Base-by-base conservation (phyloP, 1,140 invertebrate genomes). In the Dendrolimus kikuchii region DNA sequence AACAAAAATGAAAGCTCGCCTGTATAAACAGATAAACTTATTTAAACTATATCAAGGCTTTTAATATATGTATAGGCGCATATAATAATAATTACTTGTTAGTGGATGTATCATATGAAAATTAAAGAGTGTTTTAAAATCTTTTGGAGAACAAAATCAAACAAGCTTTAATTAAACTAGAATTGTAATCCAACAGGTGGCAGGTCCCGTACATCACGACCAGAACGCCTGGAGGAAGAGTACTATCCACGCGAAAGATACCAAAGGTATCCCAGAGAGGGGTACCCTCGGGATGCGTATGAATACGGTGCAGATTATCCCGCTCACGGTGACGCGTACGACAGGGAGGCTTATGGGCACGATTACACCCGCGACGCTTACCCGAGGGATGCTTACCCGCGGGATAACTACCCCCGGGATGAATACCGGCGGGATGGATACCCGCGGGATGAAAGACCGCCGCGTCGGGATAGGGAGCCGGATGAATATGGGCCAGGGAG, bases 221-320 rank as follows among this genome's bases (percentile, higher is more conserved):
- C 77, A 53, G 83, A 82, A 64, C 75, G 84, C 5, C 71, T 83
- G 42, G 81, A 88, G 62, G 86, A 88, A 57, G 86, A 88, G 64
- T 86, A 86, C 59, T 88, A 87, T 65, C 68, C 79, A 51, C 70
- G 77, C 45, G 77, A 87, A 41, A 53, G 56, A 40, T 81, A 81
- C 57, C 61, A 83, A 43, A 58, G 59, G 39, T 78, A 82, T 59
- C 73, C 77, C 39, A 75, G 77, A 37, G 82, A 87, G 48, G 75
- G 77, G 55, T 69, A 79, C 62, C 48, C 50, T 41, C 36, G 57
- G 48, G 52, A 58, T 56, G 51, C 59, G 46, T 66, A 67, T 53
- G 68, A 78, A 49, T 74, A 75, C 62, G 63, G 53, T 39, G 60
- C 51, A 50, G 54, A 49, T 49, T 53, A 23, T 50, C 66, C 45